Conservation (phyloP, 2,797 vertebrate genomes). For the Crocodylus rhombifer region DNA sequence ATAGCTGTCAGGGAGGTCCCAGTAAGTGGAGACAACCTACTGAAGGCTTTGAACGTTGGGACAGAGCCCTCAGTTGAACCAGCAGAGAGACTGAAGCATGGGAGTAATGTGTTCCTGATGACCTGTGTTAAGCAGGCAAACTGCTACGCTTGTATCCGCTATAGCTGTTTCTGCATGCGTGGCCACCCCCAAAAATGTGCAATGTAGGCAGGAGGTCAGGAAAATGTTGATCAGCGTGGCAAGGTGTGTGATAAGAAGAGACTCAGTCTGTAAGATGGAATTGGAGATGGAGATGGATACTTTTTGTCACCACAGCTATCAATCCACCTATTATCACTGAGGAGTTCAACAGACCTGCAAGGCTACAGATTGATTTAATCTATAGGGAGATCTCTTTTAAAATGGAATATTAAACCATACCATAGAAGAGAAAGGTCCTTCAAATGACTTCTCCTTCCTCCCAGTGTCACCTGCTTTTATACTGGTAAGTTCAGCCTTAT, state of each 20-base stretch:
- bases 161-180: not conserved
- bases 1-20: not conserved
- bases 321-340: not conserved
- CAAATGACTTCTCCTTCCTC: accelerated
- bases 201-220: not conserved
- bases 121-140: not conserved
- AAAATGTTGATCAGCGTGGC: not conserved
- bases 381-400: not conserved
- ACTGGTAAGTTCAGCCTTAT: not conserved
- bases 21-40: not conserved
- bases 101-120: not conserved
- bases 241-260: not conserved
- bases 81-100: not conserved
- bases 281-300: not conserved
- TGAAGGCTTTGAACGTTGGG: not conserved
- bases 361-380: not conserved
- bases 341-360: not conserved
- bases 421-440: not conserved
- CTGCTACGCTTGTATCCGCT: not conserved
- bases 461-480: not conserved
- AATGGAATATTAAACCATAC: not conserved
- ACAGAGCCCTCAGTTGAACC: not conserved
- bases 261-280: not conserved
- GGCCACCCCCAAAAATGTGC: not conserved
- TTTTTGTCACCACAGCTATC: not conserved